Evolutionary conservation across 2,888 invertebrate genomes (phyloP), one percentile per base, ranked within the genome.

Genomic region (Melanophora roralis): DNA sequence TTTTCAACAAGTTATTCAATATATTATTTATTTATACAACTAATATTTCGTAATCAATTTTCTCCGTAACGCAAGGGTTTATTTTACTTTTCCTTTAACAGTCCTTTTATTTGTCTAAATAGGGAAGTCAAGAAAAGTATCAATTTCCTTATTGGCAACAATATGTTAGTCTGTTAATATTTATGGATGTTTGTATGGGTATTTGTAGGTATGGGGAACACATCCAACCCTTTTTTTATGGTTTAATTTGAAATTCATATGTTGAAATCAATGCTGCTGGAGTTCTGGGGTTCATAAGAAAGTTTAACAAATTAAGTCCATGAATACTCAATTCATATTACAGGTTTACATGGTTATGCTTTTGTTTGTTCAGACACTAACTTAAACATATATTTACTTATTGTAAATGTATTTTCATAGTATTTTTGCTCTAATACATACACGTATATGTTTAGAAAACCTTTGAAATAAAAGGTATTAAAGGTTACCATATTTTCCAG

Each of bases 1-100:
- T 40, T 59, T 40, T 59, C 40, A 40, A 23, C n/a, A 21, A n/a
- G 49, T 14, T 38, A 51, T 38, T 51, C 38, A 14, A 38, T 40
- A 59, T 38, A 47, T 49, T 34, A 19, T 55, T 45, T 45, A 57
- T 43, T 67, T 49, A 32, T 12, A 34, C 6, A 60, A 71, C 27
- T 40, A 59, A 40, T 60, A 71, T 71, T 55, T 38, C 2, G 45
- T 57, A 57, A 62, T 69, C 62, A 76, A 69, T 69, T n/a, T n/a
- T 49, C 64, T 38, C 40, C 16, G 0, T 47, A 49, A 23, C 38
- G 11, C 9, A 68, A 19, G 45, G 45, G 16, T 55, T 64, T 57
- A 2, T 21, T 49, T 38, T 40, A 7, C 19, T 9, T 32, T 38
- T 21, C 27, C 23, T n/a, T 14, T 38, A 34, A 21, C 19, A 6